Evolutionary conservation across 2,113 vertebrate species (phyloP).

Genomic region (Coregonus clupeaformis): DNA sequence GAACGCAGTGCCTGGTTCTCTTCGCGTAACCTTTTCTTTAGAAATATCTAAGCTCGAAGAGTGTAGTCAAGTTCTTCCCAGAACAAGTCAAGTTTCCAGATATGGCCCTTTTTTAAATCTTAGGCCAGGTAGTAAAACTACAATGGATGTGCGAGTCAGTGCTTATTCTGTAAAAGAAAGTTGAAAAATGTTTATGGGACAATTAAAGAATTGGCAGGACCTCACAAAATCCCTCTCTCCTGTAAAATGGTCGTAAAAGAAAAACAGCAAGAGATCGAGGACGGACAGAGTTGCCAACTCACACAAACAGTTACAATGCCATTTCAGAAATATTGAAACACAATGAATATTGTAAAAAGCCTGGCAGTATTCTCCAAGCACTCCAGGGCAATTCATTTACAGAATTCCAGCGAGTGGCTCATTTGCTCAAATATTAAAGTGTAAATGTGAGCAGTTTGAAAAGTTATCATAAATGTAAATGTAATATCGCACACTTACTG

Average conservation of each 20-base stretch:
- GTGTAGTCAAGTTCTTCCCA: slow-evolving; percentile 37
- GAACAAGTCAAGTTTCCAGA: slow-evolving; percentile 43
- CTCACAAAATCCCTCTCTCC: slow-evolving; percentile 60
- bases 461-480: too few relatives aligned
- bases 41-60: slow-evolving; percentile 17
- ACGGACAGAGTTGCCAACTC: slow-evolving; percentile 21
- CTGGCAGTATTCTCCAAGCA: background rate
- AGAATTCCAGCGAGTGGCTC: slow-evolving; percentile 24
- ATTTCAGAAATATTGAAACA: slow-evolving; percentile 35
- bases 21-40: slow-evolving; percentile 22
- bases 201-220: slow-evolving; percentile 61
- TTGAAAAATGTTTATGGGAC: slow-evolving; percentile 59
- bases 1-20: slow-evolving; percentile 30
- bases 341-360: slow-evolving; percentile 6
- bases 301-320: slow-evolving; percentile 40
- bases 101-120: slow-evolving; percentile 45
- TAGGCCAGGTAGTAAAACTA: slow-evolving; percentile 60
- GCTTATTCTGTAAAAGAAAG: slow-evolving; percentile 44
- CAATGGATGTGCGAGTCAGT: slow-evolving; percentile 39
- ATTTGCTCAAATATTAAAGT: too few relatives aligned
- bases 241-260: slow-evolving; percentile 43
- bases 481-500: too few relatives aligned
- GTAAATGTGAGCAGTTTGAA: too few relatives aligned
- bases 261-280: slow-evolving; percentile 15
- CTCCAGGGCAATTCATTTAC: slow-evolving; percentile 25